Conservation (phyloP, 1,140 invertebrate genomes). For the Cydia splendana region DNA sequence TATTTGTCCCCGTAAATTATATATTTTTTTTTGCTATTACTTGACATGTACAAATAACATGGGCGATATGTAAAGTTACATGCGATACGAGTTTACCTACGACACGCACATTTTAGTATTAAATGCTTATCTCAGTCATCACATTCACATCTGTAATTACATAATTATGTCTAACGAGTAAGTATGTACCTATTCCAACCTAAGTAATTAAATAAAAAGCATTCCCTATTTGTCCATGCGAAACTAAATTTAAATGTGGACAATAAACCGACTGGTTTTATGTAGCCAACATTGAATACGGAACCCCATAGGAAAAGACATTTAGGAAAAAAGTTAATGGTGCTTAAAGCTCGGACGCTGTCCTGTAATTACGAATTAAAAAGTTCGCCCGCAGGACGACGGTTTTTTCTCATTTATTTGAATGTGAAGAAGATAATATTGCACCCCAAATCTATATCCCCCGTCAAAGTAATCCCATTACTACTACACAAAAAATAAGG, state of each 20-base stretch:
- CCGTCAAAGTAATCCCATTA: constrained; percentile 39
- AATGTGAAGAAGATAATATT: constrained; percentile 73
- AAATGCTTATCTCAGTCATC: too few relatives aligned
- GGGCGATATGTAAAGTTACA: too few relatives aligned
- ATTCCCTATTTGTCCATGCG: constrained; percentile 15
- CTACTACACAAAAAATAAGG: constrained; percentile 44
- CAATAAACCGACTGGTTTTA: constrained; percentile 42
- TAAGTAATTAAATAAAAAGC: constrained; percentile 34
- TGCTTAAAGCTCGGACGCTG: constrained; percentile 73
- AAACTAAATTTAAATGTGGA: constrained; percentile 45
- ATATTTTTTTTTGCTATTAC: not conserved
- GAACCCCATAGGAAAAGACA: constrained; percentile 48
- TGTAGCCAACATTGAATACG: constrained; percentile 37
- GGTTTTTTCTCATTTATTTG: constrained; percentile 77
- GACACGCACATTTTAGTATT: too few relatives aligned
- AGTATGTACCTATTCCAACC: constrained; percentile 27
- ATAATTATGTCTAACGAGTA: too few relatives aligned
- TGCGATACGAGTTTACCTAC: too few relatives aligned
- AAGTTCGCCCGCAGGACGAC: constrained; percentile 72
- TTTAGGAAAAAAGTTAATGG: constrained; percentile 77
- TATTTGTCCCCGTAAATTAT: not conserved
- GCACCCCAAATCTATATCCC: constrained; percentile 60
- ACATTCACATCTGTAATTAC: too few relatives aligned
- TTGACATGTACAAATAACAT: too few relatives aligned
- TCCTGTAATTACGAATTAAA: constrained; percentile 79